A percentile compares a stretch with the other conserved stretches of the same genome.
Evolutionary conservation across 1,140 invertebrate genomes (phyloP).

Genomic region (Ooceraea biroi): DNA sequence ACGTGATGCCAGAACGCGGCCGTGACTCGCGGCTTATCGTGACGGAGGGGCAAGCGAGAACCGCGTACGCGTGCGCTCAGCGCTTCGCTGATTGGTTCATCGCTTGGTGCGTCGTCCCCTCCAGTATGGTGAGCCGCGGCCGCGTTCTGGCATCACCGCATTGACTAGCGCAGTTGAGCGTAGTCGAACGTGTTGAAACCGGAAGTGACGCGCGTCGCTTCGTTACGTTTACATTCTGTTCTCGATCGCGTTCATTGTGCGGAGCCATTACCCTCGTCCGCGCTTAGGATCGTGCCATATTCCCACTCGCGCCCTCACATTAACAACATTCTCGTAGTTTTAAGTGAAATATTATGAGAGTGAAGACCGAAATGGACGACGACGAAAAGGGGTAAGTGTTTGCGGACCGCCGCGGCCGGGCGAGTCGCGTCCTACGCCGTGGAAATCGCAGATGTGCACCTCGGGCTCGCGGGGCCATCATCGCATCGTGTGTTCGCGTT

Average conservation of each 20-base stretch:
- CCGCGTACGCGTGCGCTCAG: background rate
- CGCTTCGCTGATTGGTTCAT: slow-evolving; percentile 66
- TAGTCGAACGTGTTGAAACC: slow-evolving; percentile 30
- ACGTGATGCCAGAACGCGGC: too few relatives aligned
- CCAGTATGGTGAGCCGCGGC: too few relatives aligned
- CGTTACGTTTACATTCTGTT: slow-evolving; percentile 84
- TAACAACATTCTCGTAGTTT: slow-evolving; percentile 83
- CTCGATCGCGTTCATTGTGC: slow-evolving; percentile 80
- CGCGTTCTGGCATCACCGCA: too few relatives aligned
- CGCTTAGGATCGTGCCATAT: slow-evolving; percentile 85
- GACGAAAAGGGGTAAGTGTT: slow-evolving; percentile 87
- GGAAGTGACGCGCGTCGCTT: slow-evolving; percentile 84
- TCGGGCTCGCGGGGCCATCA: background rate
- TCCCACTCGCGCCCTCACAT: slow-evolving; percentile 82
- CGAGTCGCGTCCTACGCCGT: slow-evolving; percentile 6
- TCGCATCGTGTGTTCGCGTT: slow-evolving; percentile 50
- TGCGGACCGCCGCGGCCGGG: background rate
- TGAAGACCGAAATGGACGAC: slow-evolving; percentile 87
- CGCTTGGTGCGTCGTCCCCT: too few relatives aligned
- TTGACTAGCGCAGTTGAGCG: slow-evolving; percentile 79
- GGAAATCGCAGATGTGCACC: background rate
- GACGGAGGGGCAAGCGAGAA: too few relatives aligned
- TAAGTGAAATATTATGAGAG: slow-evolving; percentile 87
- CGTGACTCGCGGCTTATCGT: too few relatives aligned
- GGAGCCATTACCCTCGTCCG: slow-evolving; percentile 85